A percentile compares a stretch with the other conserved stretches of the same genome.
Conservation (phyloP, 2,797 vertebrate genomes). For the Smutsia gigantea region DNA sequence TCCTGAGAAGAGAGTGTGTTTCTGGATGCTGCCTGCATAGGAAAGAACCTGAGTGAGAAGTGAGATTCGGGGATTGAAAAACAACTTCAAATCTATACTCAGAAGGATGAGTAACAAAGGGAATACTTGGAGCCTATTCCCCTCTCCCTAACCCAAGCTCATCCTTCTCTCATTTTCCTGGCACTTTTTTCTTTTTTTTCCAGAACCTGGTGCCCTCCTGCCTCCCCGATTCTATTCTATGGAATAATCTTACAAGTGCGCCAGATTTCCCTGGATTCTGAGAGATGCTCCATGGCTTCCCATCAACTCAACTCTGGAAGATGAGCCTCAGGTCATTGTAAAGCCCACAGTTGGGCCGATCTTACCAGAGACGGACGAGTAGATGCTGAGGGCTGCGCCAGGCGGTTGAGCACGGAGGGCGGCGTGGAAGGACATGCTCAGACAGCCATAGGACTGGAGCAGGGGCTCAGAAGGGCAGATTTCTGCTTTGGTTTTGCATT, state of each 20-base stretch:
- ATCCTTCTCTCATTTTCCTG: neutral
- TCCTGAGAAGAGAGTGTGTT: constrained; percentile 77
- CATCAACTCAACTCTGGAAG: neutral
- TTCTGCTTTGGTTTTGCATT: constrained; percentile 68
- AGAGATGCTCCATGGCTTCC: neutral
- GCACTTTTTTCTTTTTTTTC: neutral
- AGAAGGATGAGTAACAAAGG: neutral
- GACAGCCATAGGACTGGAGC: constrained; percentile 82
- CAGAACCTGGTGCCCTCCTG: neutral
- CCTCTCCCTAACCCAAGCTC: neutral
- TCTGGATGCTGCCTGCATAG: constrained; percentile 79
- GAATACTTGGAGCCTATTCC: constrained; percentile 55
- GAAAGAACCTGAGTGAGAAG: constrained; percentile 60
- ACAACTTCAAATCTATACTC: neutral
- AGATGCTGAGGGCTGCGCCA: constrained; percentile 85
- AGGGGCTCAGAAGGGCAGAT: constrained; percentile 85
- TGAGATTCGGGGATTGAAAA: neutral
- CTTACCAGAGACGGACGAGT: constrained; percentile 81
- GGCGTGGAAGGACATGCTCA: constrained; percentile 89
- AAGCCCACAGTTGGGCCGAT: neutral
- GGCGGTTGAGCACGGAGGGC: constrained; percentile 86
- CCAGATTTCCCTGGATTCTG: constrained; percentile 49
- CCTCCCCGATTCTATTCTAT: neutral
- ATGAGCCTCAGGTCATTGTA: neutral
- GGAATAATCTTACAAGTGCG: neutral